Base-by-base conservation (phyloP, 2,888 invertebrate species). In the Lamproptera curius region DNA sequence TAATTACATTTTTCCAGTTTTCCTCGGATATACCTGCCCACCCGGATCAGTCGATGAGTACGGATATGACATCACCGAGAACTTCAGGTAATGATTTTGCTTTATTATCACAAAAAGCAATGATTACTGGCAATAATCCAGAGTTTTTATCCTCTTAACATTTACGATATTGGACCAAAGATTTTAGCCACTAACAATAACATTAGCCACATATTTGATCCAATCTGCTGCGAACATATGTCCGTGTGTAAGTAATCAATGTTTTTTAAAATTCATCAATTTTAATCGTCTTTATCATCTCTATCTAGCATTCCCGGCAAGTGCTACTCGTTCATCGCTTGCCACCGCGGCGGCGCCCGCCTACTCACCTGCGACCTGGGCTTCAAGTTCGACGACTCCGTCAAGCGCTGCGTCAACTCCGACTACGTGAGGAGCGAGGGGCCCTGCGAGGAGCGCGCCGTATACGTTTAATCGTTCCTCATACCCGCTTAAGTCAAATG, bases 321-420 rank as follows among this genome's bases (percentile, higher is more conserved):
- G 49, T 80, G 80, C 64, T 67, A 56, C 59, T 66, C 66, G 47
- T 82, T 81, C 70, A 77, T 62, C 68, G 69, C 76, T 0, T 81
- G 82, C 52, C 55, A 67, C 36, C 44, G 50, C 1, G 76, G 78
- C 0, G 61, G 51, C 3, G 68, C 73, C 0, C 71, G 76, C 3
- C 61, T 81, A 9, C 63, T 82, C 15, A 65, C 66, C 39, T 81
- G 82, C 39, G 80, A 81, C 53, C 37, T n/a, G n/a, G n/a, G n/a
- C n/a, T n/a, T n/a, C n/a, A n/a, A n/a, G n/a, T n/a, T n/a, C n/a
- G n/a, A n/a, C n/a, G n/a, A n/a, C 11, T 48, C 23, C 14, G 46
- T 56, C 1, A 70, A 69, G 9, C 64, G 55, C 14, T 78, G 80
- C 53, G 58, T 65, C 13, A 62, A 71, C 40, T 63, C 63, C 0